These are phyloP conservation scores for Pemphigus obesinymphae DNA, from an alignment of 1,140 invertebrate species.

Conservation along the genomic window DNA sequence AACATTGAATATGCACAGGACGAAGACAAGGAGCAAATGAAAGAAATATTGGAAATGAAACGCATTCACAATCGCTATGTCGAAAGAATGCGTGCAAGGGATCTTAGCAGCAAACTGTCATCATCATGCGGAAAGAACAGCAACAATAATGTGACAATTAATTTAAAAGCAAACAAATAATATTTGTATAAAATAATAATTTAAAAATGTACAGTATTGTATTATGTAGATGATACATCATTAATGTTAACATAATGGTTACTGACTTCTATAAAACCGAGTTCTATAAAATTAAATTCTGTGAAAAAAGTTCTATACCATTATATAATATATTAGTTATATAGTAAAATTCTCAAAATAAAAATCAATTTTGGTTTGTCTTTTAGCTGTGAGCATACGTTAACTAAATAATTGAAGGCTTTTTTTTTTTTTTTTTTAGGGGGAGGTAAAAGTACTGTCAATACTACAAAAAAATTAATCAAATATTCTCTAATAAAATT, in stretches of 20 bases:
- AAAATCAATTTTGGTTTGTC: too few relatives aligned
- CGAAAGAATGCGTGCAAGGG: conserved; percentile 53
- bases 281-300: too few relatives aligned
- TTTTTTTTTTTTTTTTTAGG: too few relatives aligned
- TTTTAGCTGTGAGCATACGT: too few relatives aligned
- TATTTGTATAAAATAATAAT: conserved; percentile 20
- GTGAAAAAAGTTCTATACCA: too few relatives aligned
- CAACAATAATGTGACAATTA: neutral
- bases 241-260: neutral
- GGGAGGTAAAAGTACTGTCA: too few relatives aligned
- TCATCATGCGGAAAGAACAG: conserved; percentile 11
- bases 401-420: too few relatives aligned
- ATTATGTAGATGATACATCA: neutral
- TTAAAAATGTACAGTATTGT: neutral
- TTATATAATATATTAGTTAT: too few relatives aligned
- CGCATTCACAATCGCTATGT: conserved; percentile 71
- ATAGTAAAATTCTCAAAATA: too few relatives aligned
- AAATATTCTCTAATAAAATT: too few relatives aligned
- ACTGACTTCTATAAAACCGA: too few relatives aligned
- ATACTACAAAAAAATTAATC: too few relatives aligned
- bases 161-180: conserved; percentile 9
- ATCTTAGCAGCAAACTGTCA: conserved; percentile 28
- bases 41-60: conserved; percentile 87
- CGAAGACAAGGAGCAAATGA: conserved; percentile 88
- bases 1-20: conserved; percentile 58